Evolutionary conservation across 2,888 invertebrate species (phyloP).

Genomic region (Melitaea athalia): DNA sequence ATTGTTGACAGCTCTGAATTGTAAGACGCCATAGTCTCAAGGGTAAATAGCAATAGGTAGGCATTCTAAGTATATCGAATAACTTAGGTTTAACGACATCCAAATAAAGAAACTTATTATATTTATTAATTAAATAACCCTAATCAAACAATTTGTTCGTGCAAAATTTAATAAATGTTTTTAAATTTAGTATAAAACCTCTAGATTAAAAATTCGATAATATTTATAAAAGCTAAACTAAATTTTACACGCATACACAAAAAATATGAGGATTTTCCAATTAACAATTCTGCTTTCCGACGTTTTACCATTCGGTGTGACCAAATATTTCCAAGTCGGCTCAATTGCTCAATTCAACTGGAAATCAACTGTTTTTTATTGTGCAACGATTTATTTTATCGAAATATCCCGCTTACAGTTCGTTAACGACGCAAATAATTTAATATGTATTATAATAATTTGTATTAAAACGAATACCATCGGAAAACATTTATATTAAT

Average conservation of each 20-base stretch:
- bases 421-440: conserved; percentile 48
- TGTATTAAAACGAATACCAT: background rate
- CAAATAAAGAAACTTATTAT: too few species aligned
- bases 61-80: too few species aligned
- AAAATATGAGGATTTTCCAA: conserved; percentile 22
- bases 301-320: conserved; percentile 47
- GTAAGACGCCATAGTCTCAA: too few species aligned
- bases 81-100: too few species aligned
- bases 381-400: conserved; percentile 60
- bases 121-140: too few species aligned
- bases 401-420: conserved; percentile 57
- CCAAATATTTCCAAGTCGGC: conserved; percentile 55
- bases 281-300: conserved; percentile 33
- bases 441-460: background rate
- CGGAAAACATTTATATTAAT: background rate
- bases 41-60: too few species aligned
- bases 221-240: background rate
- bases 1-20: too few species aligned
- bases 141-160: too few species aligned
- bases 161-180: too few species aligned
- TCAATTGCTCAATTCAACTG: conserved; percentile 54
- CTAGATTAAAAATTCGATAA: background rate
- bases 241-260: background rate
- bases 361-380: conserved; percentile 53
- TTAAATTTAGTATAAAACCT: background rate